Conservation (phyloP, 1,140 invertebrate species). For the Lordiphosa clarofinis region DNA sequence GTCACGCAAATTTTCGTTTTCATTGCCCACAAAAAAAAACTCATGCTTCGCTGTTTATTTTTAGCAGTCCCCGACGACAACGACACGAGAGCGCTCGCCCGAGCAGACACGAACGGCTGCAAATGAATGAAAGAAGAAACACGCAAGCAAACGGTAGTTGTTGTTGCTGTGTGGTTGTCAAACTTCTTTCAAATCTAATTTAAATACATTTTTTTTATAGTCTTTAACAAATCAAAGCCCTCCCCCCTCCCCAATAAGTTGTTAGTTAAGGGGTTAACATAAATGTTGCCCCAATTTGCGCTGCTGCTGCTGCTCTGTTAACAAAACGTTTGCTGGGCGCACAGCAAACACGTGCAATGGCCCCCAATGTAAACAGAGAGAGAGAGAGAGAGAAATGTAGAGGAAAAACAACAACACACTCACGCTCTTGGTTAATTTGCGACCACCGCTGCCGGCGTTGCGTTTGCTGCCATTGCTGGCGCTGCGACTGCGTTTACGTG, state of each 20-base stretch:
- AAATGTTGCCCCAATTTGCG: conserved; percentile 18
- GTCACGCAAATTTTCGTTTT: conserved; percentile 80
- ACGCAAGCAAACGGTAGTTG: conserved; percentile 13
- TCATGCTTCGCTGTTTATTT: conserved; percentile 59
- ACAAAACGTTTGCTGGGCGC: conserved; percentile 45
- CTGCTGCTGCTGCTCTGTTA: conserved; percentile 11
- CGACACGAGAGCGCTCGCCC: conserved; percentile 40
- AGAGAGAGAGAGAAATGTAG: conserved; percentile 15
- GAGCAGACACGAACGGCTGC: conserved; percentile 33
- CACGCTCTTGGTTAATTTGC: conserved; percentile 71
- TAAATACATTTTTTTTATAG: too few species aligned
- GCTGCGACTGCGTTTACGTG: conserved; percentile 63
- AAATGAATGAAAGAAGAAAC: conserved; percentile 19
- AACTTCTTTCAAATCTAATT: too few species aligned
- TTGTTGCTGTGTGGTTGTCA: not conserved
- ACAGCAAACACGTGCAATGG: conserved; percentile 67
- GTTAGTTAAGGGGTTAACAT: conserved; percentile 16
- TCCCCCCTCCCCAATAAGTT: not conserved
- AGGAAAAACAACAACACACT: conserved; percentile 46
- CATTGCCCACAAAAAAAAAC: conserved; percentile 65
- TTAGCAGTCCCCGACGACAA: conserved; percentile 40
- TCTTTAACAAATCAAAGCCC: too few species aligned
- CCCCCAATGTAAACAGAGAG: conserved; percentile 66
- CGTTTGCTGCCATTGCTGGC: conserved; percentile 63
- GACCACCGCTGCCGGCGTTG: conserved; percentile 53